phyloP scores from a whole-genome alignment of 2,113 vertebrate genomes.

The Microtus richardsoni region DNA sequence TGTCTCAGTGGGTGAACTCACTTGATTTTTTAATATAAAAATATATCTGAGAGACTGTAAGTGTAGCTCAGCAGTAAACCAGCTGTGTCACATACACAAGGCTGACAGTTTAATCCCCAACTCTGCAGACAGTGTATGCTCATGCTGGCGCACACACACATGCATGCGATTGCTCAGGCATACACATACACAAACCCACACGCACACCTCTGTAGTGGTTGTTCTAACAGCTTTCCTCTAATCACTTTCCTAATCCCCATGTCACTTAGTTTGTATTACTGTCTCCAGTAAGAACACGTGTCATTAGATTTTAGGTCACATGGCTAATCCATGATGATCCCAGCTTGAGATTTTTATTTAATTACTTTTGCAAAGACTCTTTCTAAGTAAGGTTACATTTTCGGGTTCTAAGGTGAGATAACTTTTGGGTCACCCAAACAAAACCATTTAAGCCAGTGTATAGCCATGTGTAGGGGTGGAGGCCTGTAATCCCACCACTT shows the following conservation, averaged over 20 bases:
- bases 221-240: not conserved
- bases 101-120: not conserved
- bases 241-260: not conserved
- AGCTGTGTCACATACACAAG: not conserved
- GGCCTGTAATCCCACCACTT: not conserved
- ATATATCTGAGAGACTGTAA: not conserved
- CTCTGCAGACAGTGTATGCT: not conserved
- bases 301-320: not conserved
- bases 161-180: not conserved
- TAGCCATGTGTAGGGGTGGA: too few species aligned
- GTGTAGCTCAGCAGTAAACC: not conserved
- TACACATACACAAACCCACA: not conserved
- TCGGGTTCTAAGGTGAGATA: not conserved
- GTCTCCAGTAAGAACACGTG: not conserved
- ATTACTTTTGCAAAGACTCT: not conserved
- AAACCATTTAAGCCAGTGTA: not conserved
- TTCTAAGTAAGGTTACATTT: not conserved
- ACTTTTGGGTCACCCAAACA: not conserved
- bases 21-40: not conserved
- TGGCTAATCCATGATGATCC: conserved; percentile 6
- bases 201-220: not conserved
- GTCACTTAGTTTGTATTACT: not conserved
- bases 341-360: not conserved
- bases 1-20: too few species aligned
- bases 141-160: not conserved